These are phyloP conservation scores for Aptenodytes patagonicus DNA, from an alignment of 2,113 vertebrate species.

Conservation along the genomic window DNA sequence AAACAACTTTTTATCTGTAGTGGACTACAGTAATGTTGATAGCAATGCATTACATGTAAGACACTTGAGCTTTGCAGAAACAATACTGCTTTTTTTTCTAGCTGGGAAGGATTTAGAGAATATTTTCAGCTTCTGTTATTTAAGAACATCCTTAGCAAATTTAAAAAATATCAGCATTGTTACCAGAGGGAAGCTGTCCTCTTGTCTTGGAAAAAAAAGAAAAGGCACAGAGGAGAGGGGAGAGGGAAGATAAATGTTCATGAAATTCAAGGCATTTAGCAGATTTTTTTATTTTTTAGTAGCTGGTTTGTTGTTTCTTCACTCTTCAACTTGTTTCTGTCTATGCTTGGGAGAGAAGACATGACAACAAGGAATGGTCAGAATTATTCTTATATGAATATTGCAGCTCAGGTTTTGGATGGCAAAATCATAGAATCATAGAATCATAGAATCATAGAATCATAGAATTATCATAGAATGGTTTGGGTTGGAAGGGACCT, in stretches of 20 bases:
- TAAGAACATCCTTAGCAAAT: not conserved
- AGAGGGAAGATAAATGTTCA: not conserved
- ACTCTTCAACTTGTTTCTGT: not conserved
- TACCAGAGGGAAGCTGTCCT: not conserved
- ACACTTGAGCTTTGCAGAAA: not conserved
- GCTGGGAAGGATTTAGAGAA: not conserved
- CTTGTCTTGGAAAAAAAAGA: not conserved
- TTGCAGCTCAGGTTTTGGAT: not conserved
- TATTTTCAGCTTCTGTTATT: not conserved
- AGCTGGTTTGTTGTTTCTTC: not conserved
- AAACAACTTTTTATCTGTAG: slow-evolving; percentile 1
- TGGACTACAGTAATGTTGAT: not conserved
- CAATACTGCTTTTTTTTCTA: not conserved
- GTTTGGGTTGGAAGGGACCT: not conserved
- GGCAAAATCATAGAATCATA: not conserved
- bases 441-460: not conserved
- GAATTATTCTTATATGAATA: not conserved
- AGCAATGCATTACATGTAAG: not conserved
- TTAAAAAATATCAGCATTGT: not conserved
- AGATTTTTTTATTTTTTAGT: not conserved
- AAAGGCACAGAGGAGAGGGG: not conserved
- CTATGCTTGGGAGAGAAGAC: not conserved
- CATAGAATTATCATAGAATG: no score
- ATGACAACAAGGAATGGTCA: not conserved
- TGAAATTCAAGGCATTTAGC: not conserved